These are phyloP conservation scores for Siniperca knerii DNA, from an alignment of 2,113 vertebrate genomes.

Conservation along the genomic window DNA sequence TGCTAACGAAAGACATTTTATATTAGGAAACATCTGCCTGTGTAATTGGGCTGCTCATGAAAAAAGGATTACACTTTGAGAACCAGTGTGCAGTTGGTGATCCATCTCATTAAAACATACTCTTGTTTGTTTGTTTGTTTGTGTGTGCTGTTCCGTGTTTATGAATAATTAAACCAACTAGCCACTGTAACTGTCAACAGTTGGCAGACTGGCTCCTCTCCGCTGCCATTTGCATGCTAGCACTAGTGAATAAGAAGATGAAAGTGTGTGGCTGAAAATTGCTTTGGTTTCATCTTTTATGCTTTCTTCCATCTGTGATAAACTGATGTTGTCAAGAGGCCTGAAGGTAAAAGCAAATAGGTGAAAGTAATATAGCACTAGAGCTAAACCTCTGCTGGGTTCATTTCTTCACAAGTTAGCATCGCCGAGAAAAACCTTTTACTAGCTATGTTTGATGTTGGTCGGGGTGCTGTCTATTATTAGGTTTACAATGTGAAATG, in stretches of 20 bases:
- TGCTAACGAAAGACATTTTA: conserved; percentile 44
- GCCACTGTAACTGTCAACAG: conserved; percentile 65
- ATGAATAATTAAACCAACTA: conserved; percentile 78
- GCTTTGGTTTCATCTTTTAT: conserved; percentile 45
- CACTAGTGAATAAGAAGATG: conserved; percentile 30
- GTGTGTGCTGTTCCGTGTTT: conserved; percentile 48
- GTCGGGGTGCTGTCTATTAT: conserved; percentile 9
- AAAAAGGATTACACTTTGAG: conserved; percentile 58
- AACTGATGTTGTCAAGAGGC: conserved; percentile 10
- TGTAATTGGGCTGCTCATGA: conserved; percentile 62
- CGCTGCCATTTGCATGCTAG: conserved; percentile 51
- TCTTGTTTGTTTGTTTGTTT: conserved; percentile 63
- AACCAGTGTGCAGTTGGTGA: conserved; percentile 48
- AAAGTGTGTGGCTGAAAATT: conserved; percentile 29
- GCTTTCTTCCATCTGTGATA: conserved; percentile 26
- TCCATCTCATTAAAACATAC: conserved; percentile 70
- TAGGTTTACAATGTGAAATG: conserved; percentile 11
- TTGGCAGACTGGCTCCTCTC: conserved; percentile 58
- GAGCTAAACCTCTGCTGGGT: neutral
- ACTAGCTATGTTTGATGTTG: conserved; percentile 19
- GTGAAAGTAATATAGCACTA: neutral
- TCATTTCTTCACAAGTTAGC: neutral
- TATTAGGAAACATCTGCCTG: conserved; percentile 69
- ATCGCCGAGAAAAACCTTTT: conserved; percentile 33
- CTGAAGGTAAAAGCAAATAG: conserved; percentile 30